phyloP scores from a whole-genome alignment of 1,140 invertebrate genomes.

The Achroia grisella region DNA sequence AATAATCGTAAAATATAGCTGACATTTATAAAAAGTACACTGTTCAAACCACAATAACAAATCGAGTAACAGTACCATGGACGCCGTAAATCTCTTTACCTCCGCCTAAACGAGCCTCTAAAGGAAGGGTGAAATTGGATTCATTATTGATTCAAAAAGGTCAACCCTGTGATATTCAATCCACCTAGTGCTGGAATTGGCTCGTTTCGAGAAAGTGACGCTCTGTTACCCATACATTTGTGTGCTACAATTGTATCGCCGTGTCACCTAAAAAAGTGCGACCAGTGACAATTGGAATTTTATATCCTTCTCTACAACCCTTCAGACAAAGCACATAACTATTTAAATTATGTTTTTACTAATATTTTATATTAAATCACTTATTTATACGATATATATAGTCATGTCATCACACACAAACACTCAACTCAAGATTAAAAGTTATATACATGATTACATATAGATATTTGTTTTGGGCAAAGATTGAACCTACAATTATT shows the following conservation, averaged over 20 bases:
- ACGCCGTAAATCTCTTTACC: conserved; percentile 15
- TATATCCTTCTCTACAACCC: too few relatives aligned
- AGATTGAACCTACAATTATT: too few relatives aligned
- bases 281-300: not conserved
- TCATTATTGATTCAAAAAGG: conserved; percentile 40
- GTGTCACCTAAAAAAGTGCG: not conserved
- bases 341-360: too few relatives aligned
- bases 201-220: conserved; percentile 7
- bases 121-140: conserved; percentile 25
- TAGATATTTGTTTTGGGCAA: too few relatives aligned
- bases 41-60: not conserved
- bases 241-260: not conserved
- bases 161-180: conserved; percentile 21
- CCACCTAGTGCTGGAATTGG: conserved; percentile 10
- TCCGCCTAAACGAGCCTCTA: conserved; percentile 11
- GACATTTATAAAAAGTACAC: too few relatives aligned
- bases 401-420: too few relatives aligned
- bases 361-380: too few relatives aligned
- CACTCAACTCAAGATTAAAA: too few relatives aligned
- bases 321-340: too few relatives aligned
- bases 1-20: too few relatives aligned
- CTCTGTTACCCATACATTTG: conserved; percentile 2
- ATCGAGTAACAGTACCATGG: conserved; percentile 8
- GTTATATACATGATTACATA: too few relatives aligned
- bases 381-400: too few relatives aligned